These are phyloP conservation scores for Nothoprocta perdicaria DNA, from an alignment of 2,113 vertebrate species.

Conservation along the genomic window DNA sequence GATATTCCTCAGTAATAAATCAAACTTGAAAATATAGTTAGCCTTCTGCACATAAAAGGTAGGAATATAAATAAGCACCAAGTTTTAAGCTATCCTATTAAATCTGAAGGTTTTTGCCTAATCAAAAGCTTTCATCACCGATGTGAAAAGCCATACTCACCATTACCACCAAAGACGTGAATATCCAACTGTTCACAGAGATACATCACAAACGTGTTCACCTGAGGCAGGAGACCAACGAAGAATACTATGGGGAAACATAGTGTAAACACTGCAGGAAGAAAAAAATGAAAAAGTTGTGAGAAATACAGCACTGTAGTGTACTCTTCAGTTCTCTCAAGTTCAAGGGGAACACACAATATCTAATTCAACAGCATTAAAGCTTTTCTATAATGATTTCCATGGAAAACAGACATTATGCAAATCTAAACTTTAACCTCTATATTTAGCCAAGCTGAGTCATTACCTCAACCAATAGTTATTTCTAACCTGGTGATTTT, in stretches of 20 bases:
- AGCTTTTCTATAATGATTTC: neutral
- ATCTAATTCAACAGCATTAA: neutral
- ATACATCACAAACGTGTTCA: conserved; percentile 99
- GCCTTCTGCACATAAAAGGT: neutral
- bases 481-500: neutral
- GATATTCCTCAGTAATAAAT: neutral
- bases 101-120: neutral
- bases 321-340: neutral
- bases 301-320: neutral
- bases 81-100: neutral
- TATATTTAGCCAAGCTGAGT: neutral
- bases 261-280: conserved; percentile 89
- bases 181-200: conserved; percentile 98
- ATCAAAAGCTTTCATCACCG: neutral
- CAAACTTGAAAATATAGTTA: neutral
- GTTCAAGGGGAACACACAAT: neutral
- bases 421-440: neutral
- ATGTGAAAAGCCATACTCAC: conserved; percentile 77
- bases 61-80: neutral
- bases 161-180: conserved; percentile 97
- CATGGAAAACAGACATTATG: neutral
- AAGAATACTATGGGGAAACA: conserved; percentile 98
- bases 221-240: conserved; percentile 95
- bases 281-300: neutral
- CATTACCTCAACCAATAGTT: neutral